A percentile compares a stretch with the other conserved stretches of the same genome.
Evolutionary conservation across 2,797 vertebrate genomes (phyloP).

Genomic region (Gymnodraco acuticeps): DNA sequence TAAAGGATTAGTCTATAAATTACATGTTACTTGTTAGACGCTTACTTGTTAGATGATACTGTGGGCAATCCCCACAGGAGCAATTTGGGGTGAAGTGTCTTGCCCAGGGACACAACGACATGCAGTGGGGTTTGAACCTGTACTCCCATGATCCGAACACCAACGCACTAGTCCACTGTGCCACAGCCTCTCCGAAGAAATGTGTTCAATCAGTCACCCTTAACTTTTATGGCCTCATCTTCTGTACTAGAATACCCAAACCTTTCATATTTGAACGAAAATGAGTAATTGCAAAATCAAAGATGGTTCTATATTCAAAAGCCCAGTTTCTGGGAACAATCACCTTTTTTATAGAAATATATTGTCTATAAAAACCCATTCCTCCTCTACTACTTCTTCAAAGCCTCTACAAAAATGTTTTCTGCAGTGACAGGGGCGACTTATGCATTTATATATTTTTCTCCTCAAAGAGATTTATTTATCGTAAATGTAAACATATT

Average conservation of each 20-base stretch:
- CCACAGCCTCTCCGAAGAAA: not conserved
- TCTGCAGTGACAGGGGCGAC: slow-evolving; percentile 19
- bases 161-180: too few relatives aligned
- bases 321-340: not conserved
- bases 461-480: slow-evolving; percentile 31
- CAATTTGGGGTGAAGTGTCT: too few relatives aligned
- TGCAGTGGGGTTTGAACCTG: too few relatives aligned
- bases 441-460: slow-evolving; percentile 51
- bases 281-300: slow-evolving; percentile 10
- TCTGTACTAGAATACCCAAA: not conserved
- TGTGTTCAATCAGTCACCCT: slow-evolving; percentile 9
- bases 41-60: too few relatives aligned
- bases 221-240: slow-evolving; percentile 5
- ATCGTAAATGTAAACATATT: slow-evolving; percentile 55
- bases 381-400: slow-evolving; percentile 26
- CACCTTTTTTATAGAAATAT: slow-evolving; percentile 2
- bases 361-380: slow-evolving; percentile 36
- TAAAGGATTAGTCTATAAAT: slow-evolving; percentile 1
- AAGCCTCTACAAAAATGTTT: slow-evolving; percentile 26
- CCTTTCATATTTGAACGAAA: not conserved
- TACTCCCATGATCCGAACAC: too few relatives aligned
- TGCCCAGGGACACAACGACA: too few relatives aligned
- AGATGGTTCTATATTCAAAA: slow-evolving; percentile 27
- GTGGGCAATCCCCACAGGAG: too few relatives aligned
- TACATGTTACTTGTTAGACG: too few relatives aligned